Base-by-base conservation (phyloP, 2,888 invertebrate genomes). In the Lasioglossum pauxillum region DNA sequence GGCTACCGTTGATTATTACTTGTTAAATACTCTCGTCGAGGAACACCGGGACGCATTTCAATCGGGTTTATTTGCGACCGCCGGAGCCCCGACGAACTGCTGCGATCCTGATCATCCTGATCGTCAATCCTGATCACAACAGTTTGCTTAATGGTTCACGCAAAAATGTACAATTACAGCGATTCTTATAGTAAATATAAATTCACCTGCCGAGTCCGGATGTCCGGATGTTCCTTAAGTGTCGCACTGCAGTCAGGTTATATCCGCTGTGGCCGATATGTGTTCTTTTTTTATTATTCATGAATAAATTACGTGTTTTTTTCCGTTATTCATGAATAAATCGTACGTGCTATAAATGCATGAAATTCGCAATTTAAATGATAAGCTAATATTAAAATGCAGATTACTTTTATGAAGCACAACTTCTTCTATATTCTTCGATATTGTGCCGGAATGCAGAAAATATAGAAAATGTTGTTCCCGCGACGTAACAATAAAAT, bases 1-100 rank as follows among this genome's bases (percentile, higher is more conserved):
- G 31, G 64, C 49, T 57, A 53, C 77, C 60, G 64, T 80, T 83
- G 80, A 88, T 90, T 83, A 79, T 89, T 88, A 82, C 82, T 86
- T 83, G 82, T 81, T 90, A 86, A 88, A 83, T 78, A 27, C 76
- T 71, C 19, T 64, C 16, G 69, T 79, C 8, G 74, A 71, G 69
- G 60, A n/a, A 14, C 44, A 5, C 75, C 27, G 46, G 12, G 67
- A n/a, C 60, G 77, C 74, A 78, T 80, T 69, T 80, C 73, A 80
- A 83, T 88, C 71, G 81, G 23, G 67, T 60, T 74, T 75, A 78
- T 78, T 75, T 46, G 16, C 46, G 46, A 46, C 46, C 16, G 46
- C 46, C 46, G 16, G 16, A 44, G 44, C 44, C 12, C 3, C 44
- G 44, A 44, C 12, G 14, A 44, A 44, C 14, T 0, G 14, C 44